A percentile compares a stretch with the other conserved stretches of the same genome.
phyloP scores from a whole-genome alignment of 1,140 invertebrate genomes.

The Zophobas atratus region DNA sequence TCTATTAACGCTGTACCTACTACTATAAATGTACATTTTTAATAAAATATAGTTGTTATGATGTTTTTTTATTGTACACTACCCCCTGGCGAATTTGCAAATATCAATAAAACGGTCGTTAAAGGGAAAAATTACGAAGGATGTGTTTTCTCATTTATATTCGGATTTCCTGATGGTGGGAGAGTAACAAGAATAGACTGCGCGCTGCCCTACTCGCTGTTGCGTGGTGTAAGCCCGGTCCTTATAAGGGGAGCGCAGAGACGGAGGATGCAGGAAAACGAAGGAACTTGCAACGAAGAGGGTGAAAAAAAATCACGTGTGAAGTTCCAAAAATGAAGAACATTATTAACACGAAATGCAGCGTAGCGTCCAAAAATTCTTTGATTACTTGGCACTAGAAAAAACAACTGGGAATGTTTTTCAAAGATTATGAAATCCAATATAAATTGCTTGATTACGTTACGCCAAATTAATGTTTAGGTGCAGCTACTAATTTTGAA shows the following conservation, averaged over 20 bases:
- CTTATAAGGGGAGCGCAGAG: constrained; percentile 25
- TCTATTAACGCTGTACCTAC: background rate
- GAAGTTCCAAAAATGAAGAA: constrained; percentile 6
- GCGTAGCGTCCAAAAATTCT: too few species aligned
- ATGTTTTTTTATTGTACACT: background rate
- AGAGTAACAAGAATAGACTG: constrained; percentile 31
- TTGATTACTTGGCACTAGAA: constrained; percentile 1
- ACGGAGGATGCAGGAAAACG: background rate
- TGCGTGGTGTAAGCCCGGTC: constrained; percentile 21
- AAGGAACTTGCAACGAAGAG: background rate
- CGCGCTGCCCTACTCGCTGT: constrained; percentile 31
- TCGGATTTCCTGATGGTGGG: background rate
- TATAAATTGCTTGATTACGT: background rate
- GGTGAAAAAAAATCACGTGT: background rate
- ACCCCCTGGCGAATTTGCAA: too few species aligned
- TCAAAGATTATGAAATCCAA: too few species aligned
- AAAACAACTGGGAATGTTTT: too few species aligned
- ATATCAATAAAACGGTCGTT: background rate
- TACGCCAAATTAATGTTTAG: background rate
- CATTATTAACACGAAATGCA: background rate
- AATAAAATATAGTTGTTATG: background rate
- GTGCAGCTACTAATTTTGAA: background rate
- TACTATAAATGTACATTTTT: background rate
- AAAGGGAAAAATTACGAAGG: background rate
- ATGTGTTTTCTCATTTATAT: constrained; percentile 16